Evolutionary conservation across 2,797 vertebrate genomes (phyloP).

Genomic region (Centropyge bicolor): DNA sequence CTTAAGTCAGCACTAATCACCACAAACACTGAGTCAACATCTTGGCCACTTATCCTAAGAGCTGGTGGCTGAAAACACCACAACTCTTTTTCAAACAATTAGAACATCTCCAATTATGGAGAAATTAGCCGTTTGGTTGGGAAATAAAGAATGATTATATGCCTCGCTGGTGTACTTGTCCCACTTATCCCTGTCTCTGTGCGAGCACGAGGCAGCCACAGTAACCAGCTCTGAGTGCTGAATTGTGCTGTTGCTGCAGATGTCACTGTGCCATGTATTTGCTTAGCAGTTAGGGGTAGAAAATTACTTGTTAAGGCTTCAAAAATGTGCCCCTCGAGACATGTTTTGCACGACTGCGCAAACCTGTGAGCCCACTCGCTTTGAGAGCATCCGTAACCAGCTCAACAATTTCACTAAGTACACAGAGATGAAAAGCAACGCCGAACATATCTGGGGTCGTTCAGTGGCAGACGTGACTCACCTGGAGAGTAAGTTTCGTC

Average conservation of each 20-base stretch:
- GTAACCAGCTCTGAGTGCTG: slow-evolving; percentile 38
- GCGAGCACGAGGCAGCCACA: slow-evolving; percentile 22
- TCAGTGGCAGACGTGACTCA: slow-evolving; percentile 64
- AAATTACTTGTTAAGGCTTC: slow-evolving; percentile 43
- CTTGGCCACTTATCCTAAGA: background rate
- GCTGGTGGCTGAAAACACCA: background rate
- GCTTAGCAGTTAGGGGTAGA: slow-evolving; percentile 45
- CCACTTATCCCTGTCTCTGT: slow-evolving; percentile 54
- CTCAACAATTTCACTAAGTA: slow-evolving; percentile 3
- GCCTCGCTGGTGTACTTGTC: slow-evolving; percentile 36
- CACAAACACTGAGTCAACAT: slow-evolving; percentile 19
- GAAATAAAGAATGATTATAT: slow-evolving; percentile 29
- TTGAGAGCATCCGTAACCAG: slow-evolving; percentile 28
- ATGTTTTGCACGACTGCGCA: slow-evolving; percentile 18
- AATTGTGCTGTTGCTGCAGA: slow-evolving; percentile 55
- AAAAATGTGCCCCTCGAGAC: slow-evolving; percentile 14
- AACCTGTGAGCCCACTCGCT: background rate
- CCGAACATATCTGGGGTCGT: background rate
- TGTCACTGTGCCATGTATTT: slow-evolving; percentile 61
- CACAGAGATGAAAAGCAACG: background rate
- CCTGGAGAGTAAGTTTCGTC: slow-evolving; percentile 92
- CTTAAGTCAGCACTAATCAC: slow-evolving; percentile 4
- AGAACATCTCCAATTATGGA: background rate
- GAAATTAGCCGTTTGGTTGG: slow-evolving; percentile 7
- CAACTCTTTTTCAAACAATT: slow-evolving; percentile 3